Conservation (phyloP, 2,797 vertebrate genomes). For the Takifugu rubripes region DNA sequence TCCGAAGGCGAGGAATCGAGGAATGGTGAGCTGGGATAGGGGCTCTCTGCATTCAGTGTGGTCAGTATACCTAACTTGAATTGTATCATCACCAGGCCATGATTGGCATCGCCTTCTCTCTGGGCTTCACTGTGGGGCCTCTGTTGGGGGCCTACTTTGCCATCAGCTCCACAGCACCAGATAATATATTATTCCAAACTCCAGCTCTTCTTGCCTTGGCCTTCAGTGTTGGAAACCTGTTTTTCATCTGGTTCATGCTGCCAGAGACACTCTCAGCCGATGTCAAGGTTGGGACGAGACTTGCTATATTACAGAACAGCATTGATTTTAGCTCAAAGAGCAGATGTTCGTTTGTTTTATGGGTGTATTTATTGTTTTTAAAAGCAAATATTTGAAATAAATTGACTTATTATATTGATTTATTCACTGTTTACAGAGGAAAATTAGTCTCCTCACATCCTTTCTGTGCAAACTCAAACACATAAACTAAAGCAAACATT, state of each 20-base stretch:
- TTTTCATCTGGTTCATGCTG: slow-evolving; percentile 87
- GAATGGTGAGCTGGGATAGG: slow-evolving; percentile 83
- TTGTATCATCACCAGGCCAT: slow-evolving; percentile 79
- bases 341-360: too few species aligned
- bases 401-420: too few species aligned
- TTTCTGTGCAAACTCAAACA: too few species aligned
- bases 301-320: too few species aligned
- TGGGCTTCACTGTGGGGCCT: slow-evolving; percentile 94
- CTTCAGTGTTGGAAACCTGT: slow-evolving; percentile 81
- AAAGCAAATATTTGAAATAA: too few species aligned
- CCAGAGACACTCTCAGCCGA: slow-evolving; percentile 87
- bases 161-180: slow-evolving; percentile 59
- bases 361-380: too few species aligned
- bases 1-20: slow-evolving; percentile 83
- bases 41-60: background rate
- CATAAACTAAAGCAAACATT: too few species aligned
- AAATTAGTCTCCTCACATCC: too few species aligned
- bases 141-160: slow-evolving; percentile 90
- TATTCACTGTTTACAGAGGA: too few species aligned
- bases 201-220: slow-evolving; percentile 83
- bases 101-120: slow-evolving; percentile 92
- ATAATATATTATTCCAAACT: slow-evolving; percentile 76
- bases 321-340: too few species aligned
- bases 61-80: background rate
- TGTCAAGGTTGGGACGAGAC: slow-evolving; percentile 75